Evolutionary conservation across 2,888 invertebrate genomes (phyloP).

Genomic region (Urechis unicinctus): DNA sequence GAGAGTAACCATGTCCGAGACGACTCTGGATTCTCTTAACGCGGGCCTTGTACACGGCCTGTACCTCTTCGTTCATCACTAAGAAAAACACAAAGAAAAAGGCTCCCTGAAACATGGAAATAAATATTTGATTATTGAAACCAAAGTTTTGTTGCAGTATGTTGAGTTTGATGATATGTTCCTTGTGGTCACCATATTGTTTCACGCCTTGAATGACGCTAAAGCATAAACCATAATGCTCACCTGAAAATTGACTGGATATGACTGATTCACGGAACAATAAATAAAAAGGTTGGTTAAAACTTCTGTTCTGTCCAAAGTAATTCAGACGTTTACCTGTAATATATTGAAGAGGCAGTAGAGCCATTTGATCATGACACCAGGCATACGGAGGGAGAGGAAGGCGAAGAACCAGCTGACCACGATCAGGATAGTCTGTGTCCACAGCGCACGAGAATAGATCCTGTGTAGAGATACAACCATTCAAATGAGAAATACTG

Average conservation of each 20-base stretch:
- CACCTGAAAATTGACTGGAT: neutral
- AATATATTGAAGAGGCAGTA: conserved; percentile 48
- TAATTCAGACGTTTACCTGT: conserved; percentile 31
- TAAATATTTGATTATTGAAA: no score
- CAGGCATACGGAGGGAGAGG: conserved; percentile 45
- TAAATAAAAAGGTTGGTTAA: no score
- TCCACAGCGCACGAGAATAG: conserved; percentile 50
- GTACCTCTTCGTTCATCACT: conserved; percentile 49
- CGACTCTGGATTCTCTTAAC: conserved; percentile 33
- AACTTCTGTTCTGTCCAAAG: neutral
- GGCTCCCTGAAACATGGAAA: conserved; percentile 35
- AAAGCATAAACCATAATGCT: no score
- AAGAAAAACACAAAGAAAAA: conserved; percentile 51
- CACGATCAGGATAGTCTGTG: conserved; percentile 47
- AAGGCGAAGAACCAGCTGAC: conserved; percentile 49
- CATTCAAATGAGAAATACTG: neutral
- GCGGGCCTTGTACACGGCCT: conserved; percentile 18
- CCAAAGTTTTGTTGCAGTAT: no score
- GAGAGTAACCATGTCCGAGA: conserved; percentile 30
- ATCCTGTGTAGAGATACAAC: conserved; percentile 29
- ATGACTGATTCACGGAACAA: neutral
- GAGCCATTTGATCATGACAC: conserved; percentile 47
- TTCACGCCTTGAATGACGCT: no score
- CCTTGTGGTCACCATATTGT: no score
- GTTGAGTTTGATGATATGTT: no score